phyloP scores from a whole-genome alignment of 2,888 invertebrate species.

The Tolmerus cingulatus region DNA sequence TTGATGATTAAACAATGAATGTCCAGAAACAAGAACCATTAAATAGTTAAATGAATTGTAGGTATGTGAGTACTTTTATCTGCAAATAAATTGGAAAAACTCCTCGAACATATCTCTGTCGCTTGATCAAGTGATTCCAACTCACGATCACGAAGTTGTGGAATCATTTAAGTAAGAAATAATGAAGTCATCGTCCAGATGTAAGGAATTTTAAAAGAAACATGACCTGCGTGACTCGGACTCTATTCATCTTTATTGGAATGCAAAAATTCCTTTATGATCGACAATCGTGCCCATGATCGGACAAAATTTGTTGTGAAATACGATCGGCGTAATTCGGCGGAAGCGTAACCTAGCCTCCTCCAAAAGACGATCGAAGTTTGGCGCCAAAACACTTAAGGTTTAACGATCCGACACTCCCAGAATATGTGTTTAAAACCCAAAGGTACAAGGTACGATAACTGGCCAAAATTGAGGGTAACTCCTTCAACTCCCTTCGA shows the following conservation, averaged over 20 bases:
- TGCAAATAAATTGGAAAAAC: not conserved
- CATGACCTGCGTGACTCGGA: not conserved
- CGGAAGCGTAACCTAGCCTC: not conserved
- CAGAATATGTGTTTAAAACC: not conserved
- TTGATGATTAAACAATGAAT: too few species aligned
- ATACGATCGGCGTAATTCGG: not conserved
- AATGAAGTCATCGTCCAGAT: not conserved
- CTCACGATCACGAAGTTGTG: not conserved
- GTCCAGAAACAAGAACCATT: too few species aligned
- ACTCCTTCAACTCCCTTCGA: not conserved
- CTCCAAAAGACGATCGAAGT: not conserved
- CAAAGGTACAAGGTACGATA: not conserved
- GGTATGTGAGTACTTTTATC: not conserved
- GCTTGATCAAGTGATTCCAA: not conserved
- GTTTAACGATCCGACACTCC: constrained; percentile 15
- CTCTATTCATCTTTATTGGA: not conserved
- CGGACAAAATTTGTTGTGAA: not conserved
- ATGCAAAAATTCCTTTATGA: not conserved
- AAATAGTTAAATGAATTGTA: too few species aligned
- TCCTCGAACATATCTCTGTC: not conserved
- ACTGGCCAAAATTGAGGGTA: not conserved
- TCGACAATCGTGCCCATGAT: not conserved
- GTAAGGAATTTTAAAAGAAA: not conserved
- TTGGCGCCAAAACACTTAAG: constrained; percentile 11
- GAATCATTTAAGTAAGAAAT: not conserved